A percentile compares a stretch with the other conserved stretches of the same genome.
Conservation (phyloP, 2,113 vertebrate genomes). For the Ceyx melanurus region DNA sequence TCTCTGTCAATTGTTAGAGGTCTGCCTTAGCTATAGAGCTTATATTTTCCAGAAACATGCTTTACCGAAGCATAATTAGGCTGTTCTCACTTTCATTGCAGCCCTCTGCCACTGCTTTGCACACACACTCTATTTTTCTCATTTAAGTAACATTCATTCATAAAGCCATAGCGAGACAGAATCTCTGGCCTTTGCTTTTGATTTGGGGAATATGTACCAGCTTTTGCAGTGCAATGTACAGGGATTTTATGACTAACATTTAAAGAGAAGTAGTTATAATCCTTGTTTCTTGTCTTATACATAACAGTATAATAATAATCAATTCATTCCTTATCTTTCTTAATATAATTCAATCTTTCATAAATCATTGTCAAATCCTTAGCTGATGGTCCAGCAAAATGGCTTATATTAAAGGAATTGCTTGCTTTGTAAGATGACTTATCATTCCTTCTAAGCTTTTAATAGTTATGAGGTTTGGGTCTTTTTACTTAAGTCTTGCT, state of each 20-base stretch:
- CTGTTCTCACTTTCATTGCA: not conserved
- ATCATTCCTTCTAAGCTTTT: not conserved
- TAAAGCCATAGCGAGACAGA: not conserved
- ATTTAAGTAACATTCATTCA: not conserved
- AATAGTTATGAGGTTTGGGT: not conserved
- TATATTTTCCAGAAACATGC: not conserved
- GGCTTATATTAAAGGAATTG: not conserved
- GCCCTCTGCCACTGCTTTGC: not conserved
- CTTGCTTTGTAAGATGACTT: constrained; percentile 1
- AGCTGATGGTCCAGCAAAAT: not conserved
- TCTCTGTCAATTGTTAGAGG: not conserved
- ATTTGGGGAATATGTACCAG: not conserved
- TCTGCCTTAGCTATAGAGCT: not conserved
- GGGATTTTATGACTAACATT: not conserved
- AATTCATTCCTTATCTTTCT: not conserved
- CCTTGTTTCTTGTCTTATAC: not conserved
- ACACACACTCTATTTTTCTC: not conserved
- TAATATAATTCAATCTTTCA: not conserved
- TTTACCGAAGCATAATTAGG: not conserved
- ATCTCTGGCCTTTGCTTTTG: not conserved
- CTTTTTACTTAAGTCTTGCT: not conserved
- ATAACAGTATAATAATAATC: not conserved
- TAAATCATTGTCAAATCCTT: not conserved
- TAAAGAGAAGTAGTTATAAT: not conserved
- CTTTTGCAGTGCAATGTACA: not conserved